These are phyloP conservation scores for Trinectes maculatus DNA, from an alignment of 2,113 vertebrate genomes.

Conservation along the genomic window DNA sequence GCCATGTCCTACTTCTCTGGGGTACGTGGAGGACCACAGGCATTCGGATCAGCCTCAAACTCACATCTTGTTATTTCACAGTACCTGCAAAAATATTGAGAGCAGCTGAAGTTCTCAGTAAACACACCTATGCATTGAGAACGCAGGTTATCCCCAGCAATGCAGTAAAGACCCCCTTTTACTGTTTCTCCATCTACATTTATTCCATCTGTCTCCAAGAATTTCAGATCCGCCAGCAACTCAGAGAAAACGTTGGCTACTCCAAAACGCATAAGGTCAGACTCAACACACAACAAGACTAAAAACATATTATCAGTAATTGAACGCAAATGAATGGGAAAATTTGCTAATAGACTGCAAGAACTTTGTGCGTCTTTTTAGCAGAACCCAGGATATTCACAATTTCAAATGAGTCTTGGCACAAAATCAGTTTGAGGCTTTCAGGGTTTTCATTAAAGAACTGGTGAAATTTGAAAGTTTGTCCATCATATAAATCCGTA, in stretches of 20 bases:
- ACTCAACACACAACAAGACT: conserved; percentile 16
- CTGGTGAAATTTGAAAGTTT: conserved; percentile 7
- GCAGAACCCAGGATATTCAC: conserved; percentile 2
- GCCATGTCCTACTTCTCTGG: neutral
- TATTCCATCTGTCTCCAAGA: conserved; percentile 2
- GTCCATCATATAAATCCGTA: too few species aligned
- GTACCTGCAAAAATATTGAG: conserved; percentile 30
- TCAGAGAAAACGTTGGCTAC: conserved; percentile 19
- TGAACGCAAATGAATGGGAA: neutral
- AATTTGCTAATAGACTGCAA: conserved; percentile 4
- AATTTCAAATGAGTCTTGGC: conserved; percentile 8
- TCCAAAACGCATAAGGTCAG: conserved; percentile 7
- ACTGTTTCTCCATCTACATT: conserved; percentile 17
- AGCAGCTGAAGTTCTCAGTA: neutral
- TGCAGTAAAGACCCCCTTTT: conserved; percentile 7
- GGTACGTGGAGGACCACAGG: conserved; percentile 16
- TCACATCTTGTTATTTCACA: conserved; percentile 19
- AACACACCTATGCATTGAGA: conserved; percentile 12
- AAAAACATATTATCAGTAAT: neutral
- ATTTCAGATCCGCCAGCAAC: conserved; percentile 5
- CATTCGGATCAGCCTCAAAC: conserved; percentile 19
- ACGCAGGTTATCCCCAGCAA: too few species aligned
- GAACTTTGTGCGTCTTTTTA: neutral
- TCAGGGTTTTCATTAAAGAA: conserved; percentile 27
- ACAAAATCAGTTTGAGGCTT: conserved; percentile 35